Base-by-base conservation (phyloP, 2,888 invertebrate species). In the Melinopterus prodromus region DNA sequence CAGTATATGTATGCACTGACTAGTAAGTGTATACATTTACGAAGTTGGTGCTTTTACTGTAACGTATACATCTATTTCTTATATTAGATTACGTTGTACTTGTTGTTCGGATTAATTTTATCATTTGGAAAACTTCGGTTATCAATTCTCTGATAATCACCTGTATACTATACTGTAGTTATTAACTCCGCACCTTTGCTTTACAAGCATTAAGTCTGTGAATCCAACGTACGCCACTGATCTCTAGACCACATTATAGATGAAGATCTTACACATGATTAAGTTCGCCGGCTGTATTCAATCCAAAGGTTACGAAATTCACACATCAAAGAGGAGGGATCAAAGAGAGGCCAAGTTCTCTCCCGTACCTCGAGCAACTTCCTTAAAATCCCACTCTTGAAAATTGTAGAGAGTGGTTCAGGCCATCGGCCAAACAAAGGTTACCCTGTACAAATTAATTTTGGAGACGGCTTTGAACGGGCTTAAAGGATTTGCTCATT, bases 261-360 rank as follows among this genome's bases (percentile, higher is more conserved):
- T 74, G 74, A 35, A 74, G 74, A 74, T 74, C 74, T 35, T 74
- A 74, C 74, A 74, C 74, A 74, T 74, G 74, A 74, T 74, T 74
- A 74, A 74, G 36, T 74, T 74, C 37, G n/a, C 12, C 74, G n/a
- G 74, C 74, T 74, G 35, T 74, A 37, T 26, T 74, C 74, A 74
- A 74, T 74, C 37, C 74, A n/a, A 35, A 74, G 74, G 74, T 74
- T 74, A 74, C 36, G 37, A 16, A 35, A 74, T 74, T 74, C 74
- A 74, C 74, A 74, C 74, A 74, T 74, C 74, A 74, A 74, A 74
- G 74, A 74, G 37, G 74, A 36, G 7, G 74, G 74, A 74, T 74
- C 74, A 74, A 74, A 74, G 37, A 35, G 36, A 53, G 53, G 35
- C 37, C 35, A 74, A 37, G 37, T 35, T 35, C 35, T 36, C 37